Base-by-base conservation (phyloP, 2,113 vertebrate species). In the Catagonus wagneri region DNA sequence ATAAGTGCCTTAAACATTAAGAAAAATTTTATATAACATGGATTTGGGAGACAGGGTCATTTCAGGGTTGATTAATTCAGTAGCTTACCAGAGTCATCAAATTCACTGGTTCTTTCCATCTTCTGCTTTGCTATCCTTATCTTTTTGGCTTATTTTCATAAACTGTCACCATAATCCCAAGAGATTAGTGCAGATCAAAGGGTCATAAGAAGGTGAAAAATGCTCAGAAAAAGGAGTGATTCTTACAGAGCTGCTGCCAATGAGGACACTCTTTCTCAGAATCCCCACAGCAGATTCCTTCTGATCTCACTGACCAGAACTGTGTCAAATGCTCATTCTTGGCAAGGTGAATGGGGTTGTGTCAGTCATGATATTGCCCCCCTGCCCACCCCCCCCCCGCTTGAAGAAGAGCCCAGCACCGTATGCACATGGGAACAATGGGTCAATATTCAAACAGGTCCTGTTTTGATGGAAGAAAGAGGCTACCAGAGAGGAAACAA, bases 51-150 rank as follows among this genome's bases (percentile, higher is more conserved):
- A 39, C 11, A 34, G 20, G 44, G 13, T 93, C 66, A 71, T 78
- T 84, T 29, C 8, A 83, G 52, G 63, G 29, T 78, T 94, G 63
- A 92, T 79, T 63, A 61, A 83, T 63, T 94, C 76, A 71, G 44
- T 50, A 44, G 32, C 25, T 79, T 93, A 27, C 36, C 11, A 58
- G 15, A 63, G 32, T 65, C 15, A 52, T 72, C 58, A 80, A 39
- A 4, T 54, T 90, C 16, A 80, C 52, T 20, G 13, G 5, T 69
- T 87, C 32, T 81, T 84, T 84, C 50, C 16, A 6, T 34, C 36
- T 36, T 94, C 25, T 74, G 6, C 15, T 93, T 34, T 84, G 34
- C 52, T n/a, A 15, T 85, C 81, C 16, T 92, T 39, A 65, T 71
- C 4, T 7, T 76, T 75, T 93, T 81, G 34, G 20, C 36, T 80